phyloP scores from a whole-genome alignment of 2,888 invertebrate genomes.

The Sipha maydis region DNA sequence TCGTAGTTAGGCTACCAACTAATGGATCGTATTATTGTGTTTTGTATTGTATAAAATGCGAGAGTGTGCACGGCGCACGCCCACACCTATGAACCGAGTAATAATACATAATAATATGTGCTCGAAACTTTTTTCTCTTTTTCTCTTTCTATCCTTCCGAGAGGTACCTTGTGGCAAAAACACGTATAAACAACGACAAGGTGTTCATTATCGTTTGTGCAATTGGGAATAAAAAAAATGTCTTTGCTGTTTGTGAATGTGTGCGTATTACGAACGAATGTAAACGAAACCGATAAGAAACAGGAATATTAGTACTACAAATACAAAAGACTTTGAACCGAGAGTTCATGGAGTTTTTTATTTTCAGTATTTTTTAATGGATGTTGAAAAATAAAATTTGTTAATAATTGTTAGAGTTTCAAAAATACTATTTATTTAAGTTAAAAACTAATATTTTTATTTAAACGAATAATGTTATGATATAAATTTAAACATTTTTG shows the following conservation, averaged over 20 bases:
- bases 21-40: slow-evolving; percentile 31
- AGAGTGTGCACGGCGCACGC: not conserved
- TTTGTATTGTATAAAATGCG: not conserved
- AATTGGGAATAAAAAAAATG: not conserved
- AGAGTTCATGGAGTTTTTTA: too few species aligned
- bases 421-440: not conserved
- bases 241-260: not conserved
- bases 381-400: not conserved
- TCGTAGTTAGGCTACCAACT: not conserved
- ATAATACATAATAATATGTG: slow-evolving; percentile 4
- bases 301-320: not conserved
- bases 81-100: slow-evolving; percentile 45
- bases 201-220: not conserved
- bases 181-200: not conserved
- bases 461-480: not conserved
- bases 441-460: not conserved
- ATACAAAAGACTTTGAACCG: too few species aligned
- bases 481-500: not conserved
- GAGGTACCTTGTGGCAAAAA: not conserved
- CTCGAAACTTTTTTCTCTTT: not conserved
- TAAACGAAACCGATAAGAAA: not conserved
- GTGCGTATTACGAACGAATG: not conserved
- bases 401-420: not conserved
- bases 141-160: not conserved
- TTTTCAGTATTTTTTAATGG: not conserved